phyloP scores from a whole-genome alignment of 2,888 invertebrate genomes.

The Meta bourneti region DNA sequence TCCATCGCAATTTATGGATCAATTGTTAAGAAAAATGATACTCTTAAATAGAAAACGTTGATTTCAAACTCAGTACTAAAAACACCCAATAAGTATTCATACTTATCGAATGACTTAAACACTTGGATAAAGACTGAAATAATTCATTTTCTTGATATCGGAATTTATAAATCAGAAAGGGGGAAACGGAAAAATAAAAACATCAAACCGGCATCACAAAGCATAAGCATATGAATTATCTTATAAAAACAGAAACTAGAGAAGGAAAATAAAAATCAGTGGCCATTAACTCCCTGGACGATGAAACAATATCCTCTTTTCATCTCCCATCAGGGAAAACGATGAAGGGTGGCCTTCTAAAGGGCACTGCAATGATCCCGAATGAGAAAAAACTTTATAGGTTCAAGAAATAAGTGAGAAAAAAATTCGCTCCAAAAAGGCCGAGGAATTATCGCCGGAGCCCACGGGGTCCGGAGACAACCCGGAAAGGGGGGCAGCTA shows the following conservation, averaged over 20 bases:
- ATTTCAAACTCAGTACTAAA: too few relatives aligned
- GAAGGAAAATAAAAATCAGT: slow-evolving; percentile 17
- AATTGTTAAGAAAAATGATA: too few relatives aligned
- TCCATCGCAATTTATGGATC: too few relatives aligned
- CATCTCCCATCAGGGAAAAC: slow-evolving; percentile 16
- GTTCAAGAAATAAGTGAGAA: background rate
- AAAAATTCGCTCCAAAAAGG: background rate
- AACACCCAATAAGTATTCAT: too few relatives aligned
- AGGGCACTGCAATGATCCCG: background rate
- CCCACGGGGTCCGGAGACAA: background rate
- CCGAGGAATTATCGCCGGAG: background rate
- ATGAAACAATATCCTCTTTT: slow-evolving; percentile 25
- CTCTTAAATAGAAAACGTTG: too few relatives aligned
- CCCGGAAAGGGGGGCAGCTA: background rate
- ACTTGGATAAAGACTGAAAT: too few relatives aligned
- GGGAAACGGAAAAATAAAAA: too few relatives aligned
- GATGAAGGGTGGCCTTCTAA: slow-evolving; percentile 7
- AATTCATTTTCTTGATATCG: too few relatives aligned
- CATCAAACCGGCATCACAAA: too few relatives aligned
- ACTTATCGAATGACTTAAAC: too few relatives aligned
- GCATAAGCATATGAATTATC: too few relatives aligned
- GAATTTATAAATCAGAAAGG: too few relatives aligned
- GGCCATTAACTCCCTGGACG: slow-evolving; percentile 12
- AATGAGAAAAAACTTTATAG: background rate
- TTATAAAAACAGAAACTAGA: background rate